Evolutionary conservation across 2,797 vertebrate genomes (phyloP), one percentile per base, ranked within the genome.

Genomic region (Decapterus maruadsi): DNA sequence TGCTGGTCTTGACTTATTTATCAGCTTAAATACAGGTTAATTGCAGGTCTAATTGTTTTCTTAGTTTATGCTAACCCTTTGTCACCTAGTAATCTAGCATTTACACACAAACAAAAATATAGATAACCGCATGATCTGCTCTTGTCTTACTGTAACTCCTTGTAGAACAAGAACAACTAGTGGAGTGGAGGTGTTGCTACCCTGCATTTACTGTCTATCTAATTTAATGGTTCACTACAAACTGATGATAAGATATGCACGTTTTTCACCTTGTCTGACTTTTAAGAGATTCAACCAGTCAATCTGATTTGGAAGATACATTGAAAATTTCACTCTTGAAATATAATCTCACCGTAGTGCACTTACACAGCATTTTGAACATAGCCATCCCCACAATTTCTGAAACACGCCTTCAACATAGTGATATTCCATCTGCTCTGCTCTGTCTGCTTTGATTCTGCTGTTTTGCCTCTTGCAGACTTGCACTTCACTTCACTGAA

Each of bases 401-500:
- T 34, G 29, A 57, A 68, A 45, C 45, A 22, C 61, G 56, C 60
- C 22, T 43, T 19, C 16, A 51, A 43, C 50, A 61, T 36, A 46
- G 17, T 45, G 17, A 59, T 46, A 19, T 58, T 70, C 66, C 56
- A 57, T 75, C 70, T 67, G 43, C 42, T 38, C 40, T 31, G 40
- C 10, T 61, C 42, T 59, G 29, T 57, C 66, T 75, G 20, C 38
- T 65, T 55, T 63, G 36, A 55, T 67, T 56, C 19, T 56, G 22
- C 45, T 67, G 26, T 56, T 58, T 54, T 64, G 42, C 16, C 31
- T 77, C 22, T 45, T 8, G 22, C 48, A 65, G 56, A 51, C 22
- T 42, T 56, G 7, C 36, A 42, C 48, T 56, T 29, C 12, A 67
- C 10, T 8, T 9, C 40, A 48, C 40, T 46, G 6, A 53, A 58